phyloP scores from a whole-genome alignment of 2,797 vertebrate genomes.

The Macroramphosus scolopax region DNA sequence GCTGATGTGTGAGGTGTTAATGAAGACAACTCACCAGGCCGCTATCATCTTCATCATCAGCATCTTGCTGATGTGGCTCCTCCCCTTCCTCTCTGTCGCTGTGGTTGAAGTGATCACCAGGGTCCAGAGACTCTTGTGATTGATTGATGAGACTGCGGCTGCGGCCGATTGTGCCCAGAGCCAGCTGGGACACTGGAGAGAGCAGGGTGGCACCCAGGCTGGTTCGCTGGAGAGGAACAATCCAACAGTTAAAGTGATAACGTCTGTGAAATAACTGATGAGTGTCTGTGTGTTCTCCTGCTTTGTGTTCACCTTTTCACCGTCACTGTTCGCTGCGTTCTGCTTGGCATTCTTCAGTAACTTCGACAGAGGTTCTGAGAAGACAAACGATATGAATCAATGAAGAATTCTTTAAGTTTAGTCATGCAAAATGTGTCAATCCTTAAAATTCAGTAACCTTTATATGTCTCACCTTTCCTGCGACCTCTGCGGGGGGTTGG shows the following conservation, averaged over 20 bases:
- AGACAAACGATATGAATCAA: conserved; percentile 8
- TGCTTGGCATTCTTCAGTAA: conserved; percentile 89
- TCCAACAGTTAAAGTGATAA: conserved; percentile 3
- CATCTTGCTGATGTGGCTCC: conserved; percentile 80
- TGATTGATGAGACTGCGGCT: conserved; percentile 80
- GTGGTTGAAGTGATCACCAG: conserved; percentile 77
- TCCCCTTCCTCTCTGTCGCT: conserved; percentile 79
- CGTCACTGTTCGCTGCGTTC: conserved; percentile 79
- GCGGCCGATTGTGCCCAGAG: conserved; percentile 79
- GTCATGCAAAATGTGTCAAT: neutral
- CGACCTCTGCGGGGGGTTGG: conserved; percentile 83
- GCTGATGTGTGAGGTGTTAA: neutral
- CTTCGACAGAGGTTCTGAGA: conserved; percentile 90
- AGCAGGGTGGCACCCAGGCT: conserved; percentile 79
- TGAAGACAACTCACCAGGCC: conserved; percentile 79
- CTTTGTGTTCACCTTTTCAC: conserved; percentile 64
- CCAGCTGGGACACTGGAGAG: conserved; percentile 80
- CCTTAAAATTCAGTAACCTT: too few relatives aligned
- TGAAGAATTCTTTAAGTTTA: neutral
- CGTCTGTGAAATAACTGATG: neutral
- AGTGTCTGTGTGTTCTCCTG: neutral
- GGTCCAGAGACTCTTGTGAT: conserved; percentile 81
- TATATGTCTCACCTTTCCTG: conserved; percentile 86
- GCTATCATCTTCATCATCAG: conserved; percentile 86
- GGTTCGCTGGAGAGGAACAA: conserved; percentile 65